Conservation (phyloP, 2,888 invertebrate species). For the Metalampra italica region DNA sequence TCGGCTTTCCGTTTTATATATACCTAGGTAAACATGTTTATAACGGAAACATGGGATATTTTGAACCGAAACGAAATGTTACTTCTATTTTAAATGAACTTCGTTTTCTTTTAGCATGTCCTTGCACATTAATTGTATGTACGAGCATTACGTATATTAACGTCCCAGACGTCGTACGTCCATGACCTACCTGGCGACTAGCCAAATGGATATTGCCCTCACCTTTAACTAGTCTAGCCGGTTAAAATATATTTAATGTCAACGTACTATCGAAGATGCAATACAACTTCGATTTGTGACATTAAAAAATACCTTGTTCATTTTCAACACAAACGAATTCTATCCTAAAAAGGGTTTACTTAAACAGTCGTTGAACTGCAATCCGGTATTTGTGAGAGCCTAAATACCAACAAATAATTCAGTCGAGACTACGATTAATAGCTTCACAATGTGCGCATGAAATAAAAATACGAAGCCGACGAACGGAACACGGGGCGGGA, state of each 20-base stretch:
- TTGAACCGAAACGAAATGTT: no score
- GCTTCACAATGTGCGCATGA: constrained; percentile 51
- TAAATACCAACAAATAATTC: constrained; percentile 32
- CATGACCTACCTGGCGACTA: constrained; percentile 14
- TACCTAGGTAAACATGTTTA: no score
- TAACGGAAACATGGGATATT: no score
- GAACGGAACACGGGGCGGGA: constrained; percentile 24
- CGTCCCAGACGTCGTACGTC: constrained; percentile 8
- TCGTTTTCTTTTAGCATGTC: background rate
- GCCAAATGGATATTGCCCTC: constrained; percentile 13
- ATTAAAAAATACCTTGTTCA: no score
- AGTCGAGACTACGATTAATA: constrained; percentile 43
- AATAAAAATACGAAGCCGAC: constrained; percentile 56
- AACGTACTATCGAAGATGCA: background rate
- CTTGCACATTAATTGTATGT: background rate
- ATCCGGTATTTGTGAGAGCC: constrained; percentile 7
- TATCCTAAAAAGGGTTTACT: background rate
- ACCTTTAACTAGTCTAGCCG: background rate
- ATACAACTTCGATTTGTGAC: no score
- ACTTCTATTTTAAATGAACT: no score
- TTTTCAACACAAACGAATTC: background rate
- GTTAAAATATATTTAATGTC: background rate
- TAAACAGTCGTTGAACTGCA: background rate
- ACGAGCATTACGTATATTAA: constrained; percentile 1
- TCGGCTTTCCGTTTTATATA: background rate